Evolutionary conservation across 2,113 vertebrate genomes (phyloP).

Genomic region (Balaeniceps rex): DNA sequence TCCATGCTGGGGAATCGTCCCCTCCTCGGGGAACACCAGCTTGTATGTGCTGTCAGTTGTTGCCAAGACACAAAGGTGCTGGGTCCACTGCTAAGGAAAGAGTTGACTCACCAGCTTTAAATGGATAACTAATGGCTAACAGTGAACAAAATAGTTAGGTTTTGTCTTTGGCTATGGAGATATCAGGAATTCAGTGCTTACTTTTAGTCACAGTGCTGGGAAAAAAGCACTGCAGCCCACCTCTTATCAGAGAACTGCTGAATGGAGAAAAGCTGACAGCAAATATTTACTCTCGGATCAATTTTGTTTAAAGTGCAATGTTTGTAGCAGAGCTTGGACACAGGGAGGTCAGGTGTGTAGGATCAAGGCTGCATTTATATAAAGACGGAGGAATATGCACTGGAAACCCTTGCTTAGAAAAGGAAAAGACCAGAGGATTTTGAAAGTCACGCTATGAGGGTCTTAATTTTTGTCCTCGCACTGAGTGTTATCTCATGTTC

Average conservation of each 20-base stretch:
- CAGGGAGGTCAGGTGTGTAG: neutral
- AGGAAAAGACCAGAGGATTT: neutral
- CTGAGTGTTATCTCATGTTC: neutral
- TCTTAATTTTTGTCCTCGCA: neutral
- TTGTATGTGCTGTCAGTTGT: neutral
- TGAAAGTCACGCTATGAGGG: neutral
- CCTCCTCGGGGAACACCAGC: fast-evolving
- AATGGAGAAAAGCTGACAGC: neutral
- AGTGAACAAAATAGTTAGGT: neutral
- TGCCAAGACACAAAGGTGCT: neutral
- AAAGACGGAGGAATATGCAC: neutral
- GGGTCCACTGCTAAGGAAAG: neutral
- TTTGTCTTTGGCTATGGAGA: neutral
- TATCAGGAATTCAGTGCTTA: neutral
- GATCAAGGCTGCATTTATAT: neutral
- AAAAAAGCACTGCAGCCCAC: neutral
- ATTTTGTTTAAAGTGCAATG: conserved; percentile 23
- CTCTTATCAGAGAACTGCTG: neutral
- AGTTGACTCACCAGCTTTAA: neutral
- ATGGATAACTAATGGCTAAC: neutral
- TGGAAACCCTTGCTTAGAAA: neutral
- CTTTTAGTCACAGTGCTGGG: neutral
- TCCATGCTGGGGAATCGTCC: fast-evolving
- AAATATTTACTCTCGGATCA: conserved; percentile 57
- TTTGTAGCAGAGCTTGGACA: neutral